These are phyloP conservation scores for Haliaeetus leucogaster DNA, from an alignment of 2,113 vertebrate species.

Conservation along the genomic window DNA sequence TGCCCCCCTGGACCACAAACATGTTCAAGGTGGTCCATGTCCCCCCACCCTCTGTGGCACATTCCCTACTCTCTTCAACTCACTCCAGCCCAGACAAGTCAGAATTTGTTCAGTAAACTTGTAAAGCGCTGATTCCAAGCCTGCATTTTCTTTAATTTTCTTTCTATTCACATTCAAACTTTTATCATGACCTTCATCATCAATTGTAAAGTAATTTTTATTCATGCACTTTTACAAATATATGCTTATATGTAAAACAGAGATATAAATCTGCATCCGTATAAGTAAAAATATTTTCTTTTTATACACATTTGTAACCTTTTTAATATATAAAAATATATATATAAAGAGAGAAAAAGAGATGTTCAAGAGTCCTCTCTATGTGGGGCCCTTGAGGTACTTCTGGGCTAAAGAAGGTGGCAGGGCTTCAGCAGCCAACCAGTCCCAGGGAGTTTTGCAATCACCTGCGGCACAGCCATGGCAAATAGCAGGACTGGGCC, in stretches of 20 bases:
- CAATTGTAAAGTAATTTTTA: background rate
- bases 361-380: background rate
- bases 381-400: background rate
- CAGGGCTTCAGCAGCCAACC: background rate
- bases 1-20: background rate
- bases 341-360: background rate
- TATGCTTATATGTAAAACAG: background rate
- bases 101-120: background rate
- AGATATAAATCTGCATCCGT: background rate
- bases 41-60: background rate
- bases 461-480: background rate
- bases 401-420: background rate
- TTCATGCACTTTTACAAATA: background rate
- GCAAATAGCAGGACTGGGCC: background rate
- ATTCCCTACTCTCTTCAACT: background rate
- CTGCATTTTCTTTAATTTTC: background rate
- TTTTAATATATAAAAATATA: background rate
- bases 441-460: background rate
- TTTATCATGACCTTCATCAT: background rate
- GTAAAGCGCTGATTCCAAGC: background rate
- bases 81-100: background rate
- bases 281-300: background rate
- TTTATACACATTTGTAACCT: background rate
- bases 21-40: background rate
- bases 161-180: background rate